Conservation (phyloP, 2,113 vertebrate genomes). For the Forbesichthys agassizii region DNA sequence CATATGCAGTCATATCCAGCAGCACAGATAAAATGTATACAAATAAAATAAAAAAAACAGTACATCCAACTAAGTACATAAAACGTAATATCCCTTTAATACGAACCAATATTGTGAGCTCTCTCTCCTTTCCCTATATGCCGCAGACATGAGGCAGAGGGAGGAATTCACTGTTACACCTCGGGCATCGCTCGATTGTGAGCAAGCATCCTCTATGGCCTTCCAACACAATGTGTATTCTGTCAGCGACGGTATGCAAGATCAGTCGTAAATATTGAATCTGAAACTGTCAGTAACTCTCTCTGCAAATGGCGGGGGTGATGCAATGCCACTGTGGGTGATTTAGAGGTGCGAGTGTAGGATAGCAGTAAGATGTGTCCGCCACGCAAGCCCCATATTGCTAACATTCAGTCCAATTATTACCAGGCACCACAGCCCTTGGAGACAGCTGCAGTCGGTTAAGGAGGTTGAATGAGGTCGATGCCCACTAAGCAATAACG, state of each 20-base stretch:
- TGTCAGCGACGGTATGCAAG: too few species aligned
- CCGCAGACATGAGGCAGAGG: conserved; percentile 5
- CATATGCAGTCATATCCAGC: not conserved
- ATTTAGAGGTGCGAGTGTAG: conserved; percentile 16
- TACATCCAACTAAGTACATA: too few species aligned
- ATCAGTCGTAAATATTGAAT: too few species aligned
- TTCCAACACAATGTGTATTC: too few species aligned
- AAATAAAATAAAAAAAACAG: conserved; percentile 15
- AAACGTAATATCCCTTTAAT: too few species aligned
- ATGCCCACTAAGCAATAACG: not conserved
- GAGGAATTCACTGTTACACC: not conserved
- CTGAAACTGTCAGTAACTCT: conserved; percentile 33
- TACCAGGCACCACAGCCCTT: not conserved
- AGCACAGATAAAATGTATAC: not conserved
- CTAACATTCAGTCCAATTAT: too few species aligned
- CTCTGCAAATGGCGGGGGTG: conserved; percentile 15
- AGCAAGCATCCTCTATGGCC: too few species aligned
- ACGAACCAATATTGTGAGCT: too few species aligned
- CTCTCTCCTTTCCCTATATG: conserved; percentile 7
- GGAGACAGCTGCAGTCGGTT: not conserved
- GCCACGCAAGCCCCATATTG: too few species aligned
- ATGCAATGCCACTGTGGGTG: conserved; percentile 27
- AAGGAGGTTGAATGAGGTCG: not conserved
- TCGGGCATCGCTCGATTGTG: too few species aligned
- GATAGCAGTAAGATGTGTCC: not conserved